A percentile compares a stretch with the other conserved stretches of the same genome.
Evolutionary conservation across 1,140 invertebrate genomes (phyloP).

Genomic region (Sycobia sp.): DNA sequence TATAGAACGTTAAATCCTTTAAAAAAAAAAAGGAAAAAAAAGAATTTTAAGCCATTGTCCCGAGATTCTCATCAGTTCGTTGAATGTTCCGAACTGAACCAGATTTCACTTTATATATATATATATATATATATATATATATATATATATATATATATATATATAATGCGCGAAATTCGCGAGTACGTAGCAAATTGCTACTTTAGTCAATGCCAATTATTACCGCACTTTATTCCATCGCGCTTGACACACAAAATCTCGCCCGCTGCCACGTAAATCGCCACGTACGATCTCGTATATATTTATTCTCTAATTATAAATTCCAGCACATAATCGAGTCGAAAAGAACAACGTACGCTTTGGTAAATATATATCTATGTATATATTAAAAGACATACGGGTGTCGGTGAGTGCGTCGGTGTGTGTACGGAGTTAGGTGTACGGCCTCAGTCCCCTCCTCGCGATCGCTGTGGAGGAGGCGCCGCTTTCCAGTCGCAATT

Average conservation of each 20-base stretch:
- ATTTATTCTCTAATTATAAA: conserved; percentile 36
- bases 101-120: conserved; percentile 27
- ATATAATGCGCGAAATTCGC: neutral
- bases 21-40: no score
- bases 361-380: neutral
- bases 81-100: conserved; percentile 21
- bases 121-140: no score
- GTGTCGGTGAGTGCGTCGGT: no score
- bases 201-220: conserved; percentile 19
- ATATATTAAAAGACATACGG: neutral
- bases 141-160: no score
- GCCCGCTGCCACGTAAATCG: conserved; percentile 13
- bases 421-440: no score
- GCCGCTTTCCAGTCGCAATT: conserved; percentile 42
- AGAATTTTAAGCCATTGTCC: no score
- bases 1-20: conserved; percentile 20
- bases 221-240: neutral
- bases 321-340: conserved; percentile 30
- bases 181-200: conserved; percentile 13
- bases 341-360: conserved; percentile 20
- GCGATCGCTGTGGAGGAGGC: conserved; percentile 2
- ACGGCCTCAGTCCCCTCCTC: conserved; percentile 34
- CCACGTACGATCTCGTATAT: conserved; percentile 20
- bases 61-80: conserved; percentile 19
- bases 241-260: conserved; percentile 4